These are phyloP conservation scores for Heliconius eleuchia DNA, from an alignment of 1,140 invertebrate species.

Conservation along the genomic window DNA sequence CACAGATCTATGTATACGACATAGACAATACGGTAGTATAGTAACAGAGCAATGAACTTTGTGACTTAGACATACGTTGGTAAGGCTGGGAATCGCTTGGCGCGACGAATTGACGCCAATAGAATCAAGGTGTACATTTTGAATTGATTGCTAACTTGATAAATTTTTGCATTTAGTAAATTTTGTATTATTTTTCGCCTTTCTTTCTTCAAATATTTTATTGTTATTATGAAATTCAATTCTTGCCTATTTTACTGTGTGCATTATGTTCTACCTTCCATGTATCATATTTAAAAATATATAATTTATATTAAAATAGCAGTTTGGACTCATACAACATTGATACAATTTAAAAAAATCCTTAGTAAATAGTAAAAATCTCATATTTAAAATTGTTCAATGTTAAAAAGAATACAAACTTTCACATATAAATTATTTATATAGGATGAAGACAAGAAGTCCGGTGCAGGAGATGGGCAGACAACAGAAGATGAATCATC, in stretches of 20 bases:
- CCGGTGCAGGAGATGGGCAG: conserved; percentile 69
- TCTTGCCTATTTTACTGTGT: neutral
- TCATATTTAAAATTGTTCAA: neutral
- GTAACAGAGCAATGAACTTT: conserved; percentile 48
- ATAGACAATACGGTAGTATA: conserved; percentile 60
- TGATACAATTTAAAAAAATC: neutral
- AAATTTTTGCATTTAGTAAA: conserved; percentile 28
- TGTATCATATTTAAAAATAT: neutral
- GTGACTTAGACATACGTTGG: conserved; percentile 41
- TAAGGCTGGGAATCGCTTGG: conserved; percentile 54
- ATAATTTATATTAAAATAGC: neutral
- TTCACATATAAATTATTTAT: neutral
- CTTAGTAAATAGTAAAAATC: neutral
- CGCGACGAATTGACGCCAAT: conserved; percentile 49
- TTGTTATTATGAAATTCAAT: neutral
- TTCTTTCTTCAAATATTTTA: neutral
- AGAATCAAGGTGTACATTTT: conserved; percentile 53
- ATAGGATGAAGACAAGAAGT: conserved; percentile 80
- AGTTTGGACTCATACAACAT: neutral
- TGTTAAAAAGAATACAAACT: neutral
- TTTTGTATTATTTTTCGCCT: conserved; percentile 3
- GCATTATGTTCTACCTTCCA: neutral
- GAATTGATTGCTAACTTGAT: conserved; percentile 39
- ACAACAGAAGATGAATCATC: conserved; percentile 81
- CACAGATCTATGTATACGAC: conserved; percentile 62